phyloP scores from a whole-genome alignment of 2,888 invertebrate species.

The Hydraecia micacea region DNA sequence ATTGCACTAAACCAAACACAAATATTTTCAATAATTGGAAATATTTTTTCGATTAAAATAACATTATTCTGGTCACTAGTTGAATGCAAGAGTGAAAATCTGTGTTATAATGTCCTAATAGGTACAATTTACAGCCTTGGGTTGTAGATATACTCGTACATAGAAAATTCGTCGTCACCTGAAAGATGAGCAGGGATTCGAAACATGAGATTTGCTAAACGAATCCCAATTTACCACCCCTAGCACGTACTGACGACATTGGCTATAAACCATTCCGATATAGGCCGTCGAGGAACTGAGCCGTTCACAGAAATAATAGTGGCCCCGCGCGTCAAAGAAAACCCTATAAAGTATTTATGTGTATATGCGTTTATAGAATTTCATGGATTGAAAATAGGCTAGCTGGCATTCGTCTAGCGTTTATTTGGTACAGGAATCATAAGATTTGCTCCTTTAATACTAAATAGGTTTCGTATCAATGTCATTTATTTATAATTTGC shows the following conservation, averaged over 20 bases:
- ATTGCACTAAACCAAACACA: conserved; percentile 15
- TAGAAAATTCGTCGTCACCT: conserved; percentile 15
- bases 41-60: background rate
- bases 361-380: conserved; percentile 45
- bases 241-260: conserved; percentile 79
- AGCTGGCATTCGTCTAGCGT: background rate
- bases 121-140: background rate
- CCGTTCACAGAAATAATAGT: conserved; percentile 75
- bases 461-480: background rate
- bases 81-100: background rate
- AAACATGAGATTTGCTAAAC: conserved; percentile 63
- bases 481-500: background rate
- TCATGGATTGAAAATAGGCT: conserved; percentile 28
- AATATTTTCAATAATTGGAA: background rate
- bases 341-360: conserved; percentile 54
- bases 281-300: conserved; percentile 77
- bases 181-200: conserved; percentile 22
- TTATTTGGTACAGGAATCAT: background rate
- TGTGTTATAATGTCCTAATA: background rate
- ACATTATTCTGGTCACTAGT: background rate
- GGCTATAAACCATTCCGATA: conserved; percentile 84
- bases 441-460: background rate
- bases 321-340: conserved; percentile 68
- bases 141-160: background rate
- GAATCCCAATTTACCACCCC: conserved; percentile 72